phyloP scores from a whole-genome alignment of 2,888 invertebrate genomes.

The Argyresthia albistria region DNA sequence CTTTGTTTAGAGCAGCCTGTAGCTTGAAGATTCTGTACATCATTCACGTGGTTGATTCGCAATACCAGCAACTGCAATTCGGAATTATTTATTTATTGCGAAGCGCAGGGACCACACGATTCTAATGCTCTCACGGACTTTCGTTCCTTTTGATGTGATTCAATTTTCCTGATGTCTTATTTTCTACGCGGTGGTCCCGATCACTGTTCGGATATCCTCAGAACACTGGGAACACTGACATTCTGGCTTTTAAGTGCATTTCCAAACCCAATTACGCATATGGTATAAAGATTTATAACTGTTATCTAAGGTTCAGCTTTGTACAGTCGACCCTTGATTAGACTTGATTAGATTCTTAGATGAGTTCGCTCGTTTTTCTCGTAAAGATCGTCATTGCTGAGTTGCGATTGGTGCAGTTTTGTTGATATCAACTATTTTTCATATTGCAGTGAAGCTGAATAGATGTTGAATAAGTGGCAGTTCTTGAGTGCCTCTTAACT shows the following conservation, averaged over 20 bases:
- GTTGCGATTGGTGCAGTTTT: too few relatives aligned
- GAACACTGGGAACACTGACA: neutral
- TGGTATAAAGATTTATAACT: neutral
- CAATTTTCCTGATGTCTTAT: slow-evolving; percentile 64
- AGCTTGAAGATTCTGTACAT: slow-evolving; percentile 10
- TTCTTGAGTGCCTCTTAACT: neutral
- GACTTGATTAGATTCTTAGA: too few relatives aligned
- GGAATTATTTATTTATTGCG: slow-evolving; percentile 47
- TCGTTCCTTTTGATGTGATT: slow-evolving; percentile 47
- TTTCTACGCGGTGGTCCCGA: slow-evolving; percentile 59
- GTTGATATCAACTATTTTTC: too few relatives aligned
- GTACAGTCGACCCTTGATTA: too few relatives aligned
- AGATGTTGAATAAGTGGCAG: neutral
- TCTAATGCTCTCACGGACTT: slow-evolving; percentile 55
- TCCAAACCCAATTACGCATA: neutral
- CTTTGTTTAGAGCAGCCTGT: slow-evolving; percentile 25
- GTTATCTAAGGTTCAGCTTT: too few relatives aligned
- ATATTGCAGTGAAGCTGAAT: neutral
- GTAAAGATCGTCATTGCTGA: too few relatives aligned
- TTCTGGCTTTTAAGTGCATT: slow-evolving; percentile 1
- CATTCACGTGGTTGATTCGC: slow-evolving; percentile 19
- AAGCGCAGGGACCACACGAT: slow-evolving; percentile 38
- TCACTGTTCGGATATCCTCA: slow-evolving; percentile 9
- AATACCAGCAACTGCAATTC: slow-evolving; percentile 41
- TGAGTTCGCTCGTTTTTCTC: too few relatives aligned